Conservation (phyloP, 2,888 invertebrate genomes). For the Lacanobia wlatinum region DNA sequence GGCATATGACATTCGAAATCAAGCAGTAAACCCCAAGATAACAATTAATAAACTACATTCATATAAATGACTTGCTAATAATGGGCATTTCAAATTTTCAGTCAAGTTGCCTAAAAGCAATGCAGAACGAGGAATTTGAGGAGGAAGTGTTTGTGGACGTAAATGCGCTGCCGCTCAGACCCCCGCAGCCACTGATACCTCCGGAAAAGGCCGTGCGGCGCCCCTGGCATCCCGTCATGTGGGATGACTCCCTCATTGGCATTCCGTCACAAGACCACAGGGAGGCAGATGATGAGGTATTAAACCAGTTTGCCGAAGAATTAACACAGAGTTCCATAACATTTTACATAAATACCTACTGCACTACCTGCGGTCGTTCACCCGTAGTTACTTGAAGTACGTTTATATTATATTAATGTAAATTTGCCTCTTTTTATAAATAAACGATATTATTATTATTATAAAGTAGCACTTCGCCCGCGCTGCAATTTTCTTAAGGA, state of each 20-base stretch:
- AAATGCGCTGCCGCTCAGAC: slow-evolving; percentile 80
- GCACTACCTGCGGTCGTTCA: neutral
- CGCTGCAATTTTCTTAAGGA: too few relatives aligned
- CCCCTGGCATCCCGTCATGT: slow-evolving; percentile 92
- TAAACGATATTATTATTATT: too few relatives aligned
- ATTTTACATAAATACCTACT: neutral
- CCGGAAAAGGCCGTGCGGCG: slow-evolving; percentile 89
- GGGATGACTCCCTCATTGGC: slow-evolving; percentile 88
- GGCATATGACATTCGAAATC: too few relatives aligned
- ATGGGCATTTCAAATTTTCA: slow-evolving; percentile 35
- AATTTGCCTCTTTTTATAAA: too few relatives aligned
- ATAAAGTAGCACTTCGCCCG: too few relatives aligned
- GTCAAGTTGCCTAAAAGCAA: slow-evolving; percentile 42
- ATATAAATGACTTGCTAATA: neutral
- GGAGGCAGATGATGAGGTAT: slow-evolving; percentile 51
- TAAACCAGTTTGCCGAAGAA: neutral
- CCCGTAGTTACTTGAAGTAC: neutral
- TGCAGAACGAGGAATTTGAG: slow-evolving; percentile 72
- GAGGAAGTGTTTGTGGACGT: slow-evolving; percentile 86
- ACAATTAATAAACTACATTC: too few relatives aligned
- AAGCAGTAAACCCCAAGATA: too few relatives aligned
- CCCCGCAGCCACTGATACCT: slow-evolving; percentile 88
- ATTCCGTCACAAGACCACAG: slow-evolving; percentile 79
- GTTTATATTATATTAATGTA: too few relatives aligned
- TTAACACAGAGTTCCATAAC: neutral